Evolutionary conservation across 2,888 invertebrate species (phyloP), one percentile per base, ranked within the genome.

Genomic region (Orthosia gothica): DNA sequence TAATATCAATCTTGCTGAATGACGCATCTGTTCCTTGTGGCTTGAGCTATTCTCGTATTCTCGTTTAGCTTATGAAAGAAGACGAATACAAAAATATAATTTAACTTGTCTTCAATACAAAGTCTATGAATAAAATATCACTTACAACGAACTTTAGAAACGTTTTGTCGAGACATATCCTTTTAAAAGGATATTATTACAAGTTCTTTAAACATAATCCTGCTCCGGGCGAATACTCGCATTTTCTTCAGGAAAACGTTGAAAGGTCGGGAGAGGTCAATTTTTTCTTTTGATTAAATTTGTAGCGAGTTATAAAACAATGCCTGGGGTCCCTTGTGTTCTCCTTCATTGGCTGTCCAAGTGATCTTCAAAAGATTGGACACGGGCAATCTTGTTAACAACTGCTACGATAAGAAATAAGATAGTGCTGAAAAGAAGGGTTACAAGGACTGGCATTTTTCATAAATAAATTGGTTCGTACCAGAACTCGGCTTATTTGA

Each of bases 261-360:
- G 45, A 26, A 40, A 64, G 71, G 68, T 71, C 55, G 58, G 18
- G n/a, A 67, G 54, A 77, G 78, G 79, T 84, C 76, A 72, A 74
- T 81, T 81, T 82, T 79, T 76, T 72, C 64, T 79, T 74, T 72
- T 81, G 76, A 84, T 87, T 76, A 82, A 88, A 77, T 88, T 84
- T 79, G 68, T 61, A 76, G 69, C 59, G 23, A 75, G 76, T 78
- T 77, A 77, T 70, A 64, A 72, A 77, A 79, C 73, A 83, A 82
- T 77, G 67, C 66, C n/a, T 54, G 45, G 49, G 47, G 62, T 78
- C 72, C 72, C 74, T 52, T 18, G 69, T 70, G 66, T 52, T 76
- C 62, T 55, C 67, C 74, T 75, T 72, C 54, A 58, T 67, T 74
- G 68, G 52, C 66, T 69, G 59, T 76, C 61, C 59, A 72, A 77